Evolutionary conservation across 1,140 invertebrate species (phyloP), one percentile per base, ranked within the genome.

Genomic region (Atopsyche davidsoni): DNA sequence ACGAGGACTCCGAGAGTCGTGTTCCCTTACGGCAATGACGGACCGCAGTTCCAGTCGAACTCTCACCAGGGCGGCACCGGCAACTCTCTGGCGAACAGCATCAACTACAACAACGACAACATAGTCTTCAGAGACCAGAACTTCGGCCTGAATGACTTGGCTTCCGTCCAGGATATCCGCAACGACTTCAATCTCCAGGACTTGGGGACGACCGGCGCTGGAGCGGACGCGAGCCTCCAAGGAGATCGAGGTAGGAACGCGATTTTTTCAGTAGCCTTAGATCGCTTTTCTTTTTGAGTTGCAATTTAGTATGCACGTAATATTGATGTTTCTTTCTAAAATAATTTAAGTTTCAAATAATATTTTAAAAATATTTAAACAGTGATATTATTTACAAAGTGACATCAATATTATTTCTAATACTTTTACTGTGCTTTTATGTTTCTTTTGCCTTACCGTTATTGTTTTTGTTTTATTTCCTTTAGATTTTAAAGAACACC

Each of bases 91-190:
- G 28, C 65, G 59, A 39, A 65, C 51, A 4, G 66, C 58, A 57
- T 57, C 1, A 66, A 67, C 3, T 70, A 70, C 49, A 67, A 66
- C 10, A 75, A 68, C 55, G 76, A 79, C 48, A 79, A 77, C 53
- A 73, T 79, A 3, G 76, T 78, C 56, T 79, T 79, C 49, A 73
- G 76, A 59, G 77, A 79, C 53, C 75, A 77, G 49, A 77, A 73
- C 62, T 76, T 78, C 52, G 75, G 72, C 34, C 60, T 74, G 7
- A 78, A 73, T 47, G 76, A 78, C 19, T 60, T 78, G 22, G 67
- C 67, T 1, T 65, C 72, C 2, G 73, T 71, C n/a, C 68, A 70
- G 55, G 68, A 70, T 53, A 63, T 71, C 11, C 48, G 55, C 24
- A 69, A 77, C 56, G 77, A 79, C 24, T 75, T 74, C 22, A 66